Conservation (phyloP, 1,140 invertebrate genomes). For the Thaumetopoea pityocampa region DNA sequence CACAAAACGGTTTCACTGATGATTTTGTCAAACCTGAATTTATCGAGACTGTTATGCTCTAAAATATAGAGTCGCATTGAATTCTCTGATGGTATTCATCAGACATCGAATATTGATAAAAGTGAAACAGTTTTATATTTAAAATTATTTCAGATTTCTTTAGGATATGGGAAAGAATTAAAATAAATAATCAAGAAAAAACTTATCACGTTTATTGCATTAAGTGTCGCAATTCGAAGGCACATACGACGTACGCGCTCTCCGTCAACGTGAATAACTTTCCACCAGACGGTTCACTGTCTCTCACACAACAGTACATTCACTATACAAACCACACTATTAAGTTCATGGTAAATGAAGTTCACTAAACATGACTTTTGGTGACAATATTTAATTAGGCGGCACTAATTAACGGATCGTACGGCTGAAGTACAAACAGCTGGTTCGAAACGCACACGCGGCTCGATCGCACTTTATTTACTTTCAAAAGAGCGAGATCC, state of each 20-base stretch:
- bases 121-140: not conserved
- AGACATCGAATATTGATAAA: no score
- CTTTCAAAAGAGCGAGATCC: conserved; percentile 87
- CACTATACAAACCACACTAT: no score
- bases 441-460: conserved; percentile 36
- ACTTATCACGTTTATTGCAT: conserved; percentile 73
- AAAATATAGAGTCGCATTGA: not conserved
- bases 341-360: conserved; percentile 45
- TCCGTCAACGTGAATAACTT: conserved; percentile 67
- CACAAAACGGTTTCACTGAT: conserved; percentile 8
- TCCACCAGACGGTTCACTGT: conserved; percentile 40
- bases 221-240: conserved; percentile 69
- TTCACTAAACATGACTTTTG: conserved; percentile 43
- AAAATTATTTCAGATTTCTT: not conserved
- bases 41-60: not conserved
- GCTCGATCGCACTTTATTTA: conserved; percentile 77
- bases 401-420: conserved; percentile 62
- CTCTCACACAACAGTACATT: no score
- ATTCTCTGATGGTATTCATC: no score
- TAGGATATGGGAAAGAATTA: conserved; percentile 10
- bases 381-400: conserved; percentile 56
- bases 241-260: conserved; percentile 69
- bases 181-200: conserved; percentile 56
- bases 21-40: conserved; percentile 1
- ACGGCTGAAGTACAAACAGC: conserved; percentile 51